phyloP scores from a whole-genome alignment of 2,888 invertebrate genomes.

The Ganaspis brasiliensis region DNA sequence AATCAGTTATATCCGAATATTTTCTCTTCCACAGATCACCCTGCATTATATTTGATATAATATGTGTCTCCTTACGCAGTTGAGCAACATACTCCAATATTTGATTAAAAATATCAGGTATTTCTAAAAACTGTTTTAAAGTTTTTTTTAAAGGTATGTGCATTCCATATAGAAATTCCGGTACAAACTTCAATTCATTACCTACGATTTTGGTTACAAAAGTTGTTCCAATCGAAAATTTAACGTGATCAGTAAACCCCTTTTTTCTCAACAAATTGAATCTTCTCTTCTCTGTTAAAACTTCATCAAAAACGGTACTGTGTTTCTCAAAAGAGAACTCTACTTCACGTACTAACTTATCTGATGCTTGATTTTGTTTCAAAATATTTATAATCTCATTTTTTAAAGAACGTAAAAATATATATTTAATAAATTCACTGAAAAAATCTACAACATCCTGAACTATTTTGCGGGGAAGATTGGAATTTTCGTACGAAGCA shows the following conservation, averaged over 20 bases:
- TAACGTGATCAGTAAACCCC: constrained; percentile 47
- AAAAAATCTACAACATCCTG: constrained; percentile 39
- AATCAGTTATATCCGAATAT: constrained; percentile 8
- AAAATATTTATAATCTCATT: constrained; percentile 46
- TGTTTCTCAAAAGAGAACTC: constrained; percentile 23
- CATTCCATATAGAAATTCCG: constrained; percentile 38
- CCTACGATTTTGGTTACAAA: constrained; percentile 30
- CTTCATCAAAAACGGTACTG: constrained; percentile 45
- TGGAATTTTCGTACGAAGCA: no score
- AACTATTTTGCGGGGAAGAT: constrained; percentile 43
- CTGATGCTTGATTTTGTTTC: constrained; percentile 4
- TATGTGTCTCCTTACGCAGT: constrained; percentile 25
- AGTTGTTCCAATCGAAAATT: constrained; percentile 37
- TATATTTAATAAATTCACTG: constrained; percentile 40
- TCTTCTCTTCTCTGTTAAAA: constrained; percentile 41
- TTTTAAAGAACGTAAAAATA: constrained; percentile 38
- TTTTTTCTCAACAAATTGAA: constrained; percentile 44
- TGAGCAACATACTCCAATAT: constrained; percentile 39
- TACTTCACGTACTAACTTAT: constrained; percentile 11
- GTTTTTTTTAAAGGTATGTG: constrained; percentile 41
- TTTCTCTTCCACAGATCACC: constrained; percentile 28
- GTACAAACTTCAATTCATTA: constrained; percentile 20
- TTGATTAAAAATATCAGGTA: constrained; percentile 45
- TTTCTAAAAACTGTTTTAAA: constrained; percentile 48
- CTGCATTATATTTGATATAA: constrained; percentile 46